Base-by-base conservation (phyloP, 2,888 invertebrate species). In the Fissipunctia ypsillon region DNA sequence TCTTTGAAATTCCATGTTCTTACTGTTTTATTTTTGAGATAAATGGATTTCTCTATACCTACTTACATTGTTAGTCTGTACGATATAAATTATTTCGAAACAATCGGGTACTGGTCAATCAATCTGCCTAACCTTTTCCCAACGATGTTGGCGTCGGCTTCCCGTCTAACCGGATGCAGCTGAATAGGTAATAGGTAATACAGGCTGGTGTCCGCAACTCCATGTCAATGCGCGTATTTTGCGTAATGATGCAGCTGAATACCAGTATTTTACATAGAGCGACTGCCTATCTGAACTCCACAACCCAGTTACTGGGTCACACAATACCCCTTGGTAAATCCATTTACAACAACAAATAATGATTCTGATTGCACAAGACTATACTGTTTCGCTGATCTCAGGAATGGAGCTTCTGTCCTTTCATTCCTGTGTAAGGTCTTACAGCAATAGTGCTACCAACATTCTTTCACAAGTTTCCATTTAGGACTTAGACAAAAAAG, bases 381-480 rank as follows among this genome's bases (percentile, higher is more conserved):
- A 31, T 22, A 22, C 12, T 12, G 12, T 22, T 31, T 22, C 14
- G 16, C 1, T 38, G 12, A 5, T 16, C 28, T 16, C 41, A 28
- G 2, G 10, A 64, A n/a, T 41, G 14, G 41, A 48, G 43, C 54
- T 77, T 66, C 60, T 80, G 54, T 31, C 1, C 6, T 45, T 43
- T n/a, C 1, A 22, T n/a, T 25, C 16, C 10, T 45, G 0, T 38
- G 10, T 6, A 12, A 28, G 31, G 38, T 74, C 67, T 83, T 70
- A 65, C 69, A 65, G 67, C 84, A 68, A 74, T 74, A 80, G 48
- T 80, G 60, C 68, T 52, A 28, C 43, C 9, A 80, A 80, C 57
- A 80, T 80, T 80, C 73, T 48, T 57, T 38, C 67, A 75, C 84
- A 74, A 75, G 75, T 80, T 70, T 80, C 81, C 84, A 67, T 74